Percentiles rank a stretch among this genome's conserved stretches.
Evolutionary conservation across 2,888 invertebrate species (phyloP).

Genomic region (Eucera pruinosa): DNA sequence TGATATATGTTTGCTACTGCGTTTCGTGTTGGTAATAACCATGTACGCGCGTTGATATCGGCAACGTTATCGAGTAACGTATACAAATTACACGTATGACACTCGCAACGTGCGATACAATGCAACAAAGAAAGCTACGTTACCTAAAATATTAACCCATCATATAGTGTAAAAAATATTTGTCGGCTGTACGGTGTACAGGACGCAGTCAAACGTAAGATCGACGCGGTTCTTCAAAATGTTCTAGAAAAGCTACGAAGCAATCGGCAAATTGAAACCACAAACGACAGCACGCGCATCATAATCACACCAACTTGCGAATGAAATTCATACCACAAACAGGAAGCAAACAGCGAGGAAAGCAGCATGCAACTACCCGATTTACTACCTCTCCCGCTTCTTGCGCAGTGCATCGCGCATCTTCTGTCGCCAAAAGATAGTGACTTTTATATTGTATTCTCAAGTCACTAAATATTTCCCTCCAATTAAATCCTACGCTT

Average conservation of each 20-base stretch:
- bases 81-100: not conserved
- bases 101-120: not conserved
- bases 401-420: slow-evolving; percentile 39
- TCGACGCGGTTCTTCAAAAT: slow-evolving; percentile 29
- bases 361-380: slow-evolving; percentile 32
- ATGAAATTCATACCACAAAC: slow-evolving; percentile 47
- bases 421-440: not conserved
- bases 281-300: slow-evolving; percentile 25
- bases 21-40: slow-evolving; percentile 1
- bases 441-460: slow-evolving; percentile 12
- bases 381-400: slow-evolving; percentile 42
- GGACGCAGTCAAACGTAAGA: slow-evolving; percentile 30
- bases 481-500: too few relatives aligned
- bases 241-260: slow-evolving; percentile 36
- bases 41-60: not conserved
- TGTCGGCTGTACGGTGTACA: slow-evolving; percentile 20
- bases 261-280: slow-evolving; percentile 18
- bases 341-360: slow-evolving; percentile 39
- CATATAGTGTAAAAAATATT: slow-evolving; percentile 37
- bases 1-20: not conserved
- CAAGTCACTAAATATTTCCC: slow-evolving; percentile 25
- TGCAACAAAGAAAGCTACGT: slow-evolving; percentile 25
- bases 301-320: slow-evolving; percentile 18
- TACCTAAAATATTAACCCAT: slow-evolving; percentile 67
- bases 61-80: not conserved